phyloP scores from a whole-genome alignment of 2,113 vertebrate species.

The Hiodon tergisus region DNA sequence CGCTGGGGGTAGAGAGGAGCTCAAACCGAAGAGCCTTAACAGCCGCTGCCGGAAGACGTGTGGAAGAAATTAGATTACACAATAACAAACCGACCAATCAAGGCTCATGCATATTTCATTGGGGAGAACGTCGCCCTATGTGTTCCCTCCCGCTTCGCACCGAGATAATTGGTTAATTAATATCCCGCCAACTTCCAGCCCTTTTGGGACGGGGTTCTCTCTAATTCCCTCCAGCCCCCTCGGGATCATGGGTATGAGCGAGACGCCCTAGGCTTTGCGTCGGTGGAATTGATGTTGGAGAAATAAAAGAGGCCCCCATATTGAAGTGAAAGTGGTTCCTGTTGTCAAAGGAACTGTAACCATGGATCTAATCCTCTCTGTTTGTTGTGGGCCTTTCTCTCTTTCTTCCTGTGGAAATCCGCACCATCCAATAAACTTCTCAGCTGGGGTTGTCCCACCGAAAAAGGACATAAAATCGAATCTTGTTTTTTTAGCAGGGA shows the following conservation, averaged over 20 bases:
- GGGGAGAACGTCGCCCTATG: background rate
- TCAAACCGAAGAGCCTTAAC: slow-evolving; percentile 20
- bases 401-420: slow-evolving; percentile 34
- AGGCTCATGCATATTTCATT: slow-evolving; percentile 67
- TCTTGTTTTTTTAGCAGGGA: slow-evolving; percentile 4
- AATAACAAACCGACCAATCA: slow-evolving; percentile 67
- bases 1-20: background rate
- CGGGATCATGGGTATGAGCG: slow-evolving; percentile 32
- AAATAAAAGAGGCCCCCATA: slow-evolving; percentile 38
- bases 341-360: slow-evolving; percentile 31
- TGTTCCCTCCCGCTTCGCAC: slow-evolving; percentile 38
- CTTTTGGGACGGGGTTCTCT: slow-evolving; percentile 50
- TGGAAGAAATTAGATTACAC: slow-evolving; percentile 65
- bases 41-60: slow-evolving; percentile 46
- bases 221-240: slow-evolving; percentile 53
- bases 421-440: slow-evolving; percentile 40
- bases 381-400: slow-evolving; percentile 27
- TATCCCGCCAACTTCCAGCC: slow-evolving; percentile 53
- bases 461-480: slow-evolving; percentile 8
- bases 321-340: slow-evolving; percentile 13
- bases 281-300: slow-evolving; percentile 47
- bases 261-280: slow-evolving; percentile 47
- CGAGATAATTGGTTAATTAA: slow-evolving; percentile 75
- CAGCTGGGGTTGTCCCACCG: slow-evolving; percentile 32
- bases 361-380: slow-evolving; percentile 47